Evolutionary conservation across 2,888 invertebrate species (phyloP).

Genomic region (Tuberolachnus salignus): DNA sequence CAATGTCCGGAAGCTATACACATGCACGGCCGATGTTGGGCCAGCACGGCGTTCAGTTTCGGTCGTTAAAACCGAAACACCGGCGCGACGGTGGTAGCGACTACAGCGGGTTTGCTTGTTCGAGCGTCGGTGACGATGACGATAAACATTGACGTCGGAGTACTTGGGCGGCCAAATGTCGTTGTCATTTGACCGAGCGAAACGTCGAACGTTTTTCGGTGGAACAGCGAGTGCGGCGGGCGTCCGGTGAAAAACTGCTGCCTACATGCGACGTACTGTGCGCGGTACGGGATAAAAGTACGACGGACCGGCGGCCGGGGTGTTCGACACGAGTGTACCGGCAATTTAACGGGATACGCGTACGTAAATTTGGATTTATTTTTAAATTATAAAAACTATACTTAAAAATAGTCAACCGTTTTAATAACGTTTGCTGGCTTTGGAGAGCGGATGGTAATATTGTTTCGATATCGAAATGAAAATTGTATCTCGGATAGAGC

Average conservation of each 20-base stretch:
- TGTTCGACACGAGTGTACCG: too few species aligned
- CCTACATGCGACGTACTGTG: background rate
- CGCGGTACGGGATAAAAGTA: too few species aligned
- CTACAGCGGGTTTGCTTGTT: background rate
- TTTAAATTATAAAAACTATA: too few species aligned
- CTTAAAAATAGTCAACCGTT: background rate
- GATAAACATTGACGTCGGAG: constrained; percentile 8
- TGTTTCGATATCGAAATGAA: constrained; percentile 34
- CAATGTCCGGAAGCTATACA: constrained; percentile 12
- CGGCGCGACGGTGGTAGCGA: background rate
- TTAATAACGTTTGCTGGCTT: background rate
- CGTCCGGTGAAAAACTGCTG: background rate
- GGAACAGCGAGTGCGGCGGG: background rate
- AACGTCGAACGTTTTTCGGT: background rate
- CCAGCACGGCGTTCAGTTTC: constrained; percentile 9
- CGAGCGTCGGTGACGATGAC: background rate
- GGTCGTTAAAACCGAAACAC: background rate
- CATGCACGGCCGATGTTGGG: constrained; percentile 16
- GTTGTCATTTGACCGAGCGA: background rate
- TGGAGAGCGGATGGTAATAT: constrained; percentile 17
- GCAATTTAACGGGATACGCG: too few species aligned
- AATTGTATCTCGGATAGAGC: constrained; percentile 37
- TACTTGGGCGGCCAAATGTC: background rate
- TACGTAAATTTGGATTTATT: background rate
- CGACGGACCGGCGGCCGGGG: too few species aligned